Conservation (phyloP, 1,140 invertebrate genomes). For the Limonius californicus region DNA sequence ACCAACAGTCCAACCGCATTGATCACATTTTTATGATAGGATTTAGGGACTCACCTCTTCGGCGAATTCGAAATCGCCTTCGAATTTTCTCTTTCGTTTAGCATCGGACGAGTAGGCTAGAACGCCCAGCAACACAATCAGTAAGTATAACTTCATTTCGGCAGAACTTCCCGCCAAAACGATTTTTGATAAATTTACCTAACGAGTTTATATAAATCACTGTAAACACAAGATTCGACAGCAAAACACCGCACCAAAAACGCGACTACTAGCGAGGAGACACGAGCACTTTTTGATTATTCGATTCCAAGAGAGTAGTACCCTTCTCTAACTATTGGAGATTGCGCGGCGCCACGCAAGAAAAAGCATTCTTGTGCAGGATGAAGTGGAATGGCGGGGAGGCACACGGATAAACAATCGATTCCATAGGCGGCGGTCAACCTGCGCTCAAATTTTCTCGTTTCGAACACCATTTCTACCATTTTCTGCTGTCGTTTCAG, state of each 20-base stretch:
- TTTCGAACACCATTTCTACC: too few species aligned
- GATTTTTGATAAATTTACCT: slow-evolving; percentile 22
- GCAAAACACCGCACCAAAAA: slow-evolving; percentile 1
- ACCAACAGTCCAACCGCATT: background rate
- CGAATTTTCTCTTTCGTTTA: slow-evolving; percentile 60
- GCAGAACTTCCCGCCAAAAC: slow-evolving; percentile 14
- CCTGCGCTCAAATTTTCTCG: background rate
- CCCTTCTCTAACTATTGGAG: slow-evolving; percentile 27
- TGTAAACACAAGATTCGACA: background rate
- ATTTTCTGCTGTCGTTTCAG: too few species aligned
- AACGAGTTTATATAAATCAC: slow-evolving; percentile 9
- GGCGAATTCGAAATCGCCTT: slow-evolving; percentile 66
- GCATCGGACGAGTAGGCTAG: slow-evolving; percentile 47
- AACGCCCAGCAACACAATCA: slow-evolving; percentile 47
- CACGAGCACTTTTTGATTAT: slow-evolving; percentile 41
- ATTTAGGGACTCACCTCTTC: slow-evolving; percentile 55
- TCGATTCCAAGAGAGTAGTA: slow-evolving; percentile 28
- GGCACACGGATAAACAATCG: slow-evolving; percentile 30
- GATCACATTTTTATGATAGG: background rate
- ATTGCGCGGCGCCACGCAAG: slow-evolving; percentile 36
- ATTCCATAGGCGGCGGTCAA: slow-evolving; percentile 27
- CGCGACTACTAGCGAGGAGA: slow-evolving; percentile 25
- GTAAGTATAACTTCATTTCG: slow-evolving; percentile 42
- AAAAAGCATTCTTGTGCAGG: slow-evolving; percentile 35
- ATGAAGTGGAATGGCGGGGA: slow-evolving; percentile 20